Percentiles rank a stretch among this genome's conserved stretches.
Conservation (phyloP, 2,797 vertebrate species). For the Myotis vivesi region DNA sequence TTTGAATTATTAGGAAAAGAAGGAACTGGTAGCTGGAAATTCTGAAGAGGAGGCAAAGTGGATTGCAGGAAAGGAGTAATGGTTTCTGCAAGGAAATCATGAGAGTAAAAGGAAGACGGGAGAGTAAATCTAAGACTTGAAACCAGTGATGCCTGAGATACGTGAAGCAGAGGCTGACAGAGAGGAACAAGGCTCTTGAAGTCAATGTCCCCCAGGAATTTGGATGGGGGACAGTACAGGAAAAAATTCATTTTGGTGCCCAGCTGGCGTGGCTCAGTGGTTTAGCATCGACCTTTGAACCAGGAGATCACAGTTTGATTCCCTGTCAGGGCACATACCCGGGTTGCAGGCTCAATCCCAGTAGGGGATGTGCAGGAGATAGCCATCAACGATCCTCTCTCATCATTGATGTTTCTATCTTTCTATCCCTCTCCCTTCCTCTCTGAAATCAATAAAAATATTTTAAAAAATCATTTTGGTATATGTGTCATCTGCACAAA, state of each 20-base stretch:
- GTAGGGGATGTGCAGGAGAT: too few relatives aligned
- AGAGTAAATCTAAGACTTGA: not conserved
- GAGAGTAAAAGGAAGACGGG: not conserved
- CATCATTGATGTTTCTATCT: too few relatives aligned
- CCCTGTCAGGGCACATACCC: too few relatives aligned
- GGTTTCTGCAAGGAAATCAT: not conserved
- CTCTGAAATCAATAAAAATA: too few relatives aligned
- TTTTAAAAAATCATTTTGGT: not conserved
- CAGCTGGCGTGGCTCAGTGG: too few relatives aligned
- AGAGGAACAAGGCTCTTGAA: not conserved
- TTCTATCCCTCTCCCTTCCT: too few relatives aligned
- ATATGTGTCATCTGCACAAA: not conserved
- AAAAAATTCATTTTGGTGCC: not conserved
- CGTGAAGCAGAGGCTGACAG: not conserved
- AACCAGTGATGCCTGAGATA: not conserved
- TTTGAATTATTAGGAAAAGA: slow-evolving; percentile 38
- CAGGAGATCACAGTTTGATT: too few relatives aligned
- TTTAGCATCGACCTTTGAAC: too few relatives aligned
- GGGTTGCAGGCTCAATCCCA: too few relatives aligned
- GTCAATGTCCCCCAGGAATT: too few relatives aligned
- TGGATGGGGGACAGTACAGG: not conserved
- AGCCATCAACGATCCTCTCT: too few relatives aligned
- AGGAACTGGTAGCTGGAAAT: not conserved
- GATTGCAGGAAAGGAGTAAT: not conserved
- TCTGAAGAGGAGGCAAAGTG: not conserved